phyloP scores from a whole-genome alignment of 2,797 vertebrate species.

The Pseudochromis fuscus region DNA sequence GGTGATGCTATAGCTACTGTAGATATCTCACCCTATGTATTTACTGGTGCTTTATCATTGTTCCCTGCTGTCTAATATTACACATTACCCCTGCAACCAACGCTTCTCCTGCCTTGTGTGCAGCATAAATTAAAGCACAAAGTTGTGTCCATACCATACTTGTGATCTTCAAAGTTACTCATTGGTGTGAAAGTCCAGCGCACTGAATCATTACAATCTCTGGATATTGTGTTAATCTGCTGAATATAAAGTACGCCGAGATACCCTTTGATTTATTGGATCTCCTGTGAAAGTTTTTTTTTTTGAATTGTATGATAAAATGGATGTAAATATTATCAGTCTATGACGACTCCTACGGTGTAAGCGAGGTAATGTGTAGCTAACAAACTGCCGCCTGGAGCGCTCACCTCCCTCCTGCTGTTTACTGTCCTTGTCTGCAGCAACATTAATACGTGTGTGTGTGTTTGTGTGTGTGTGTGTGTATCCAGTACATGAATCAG shows the following conservation, averaged over 20 bases:
- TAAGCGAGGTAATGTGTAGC: constrained; percentile 62
- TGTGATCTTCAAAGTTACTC: constrained; percentile 29
- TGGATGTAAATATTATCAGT: constrained; percentile 63
- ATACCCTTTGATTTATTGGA: constrained; percentile 36
- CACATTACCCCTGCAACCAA: constrained; percentile 53
- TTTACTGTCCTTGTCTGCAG: constrained; percentile 69
- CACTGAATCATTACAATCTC: constrained; percentile 7
- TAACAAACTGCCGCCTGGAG: constrained; percentile 71
- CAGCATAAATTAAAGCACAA: constrained; percentile 49
- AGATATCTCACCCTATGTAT: constrained; percentile 44
- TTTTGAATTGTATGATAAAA: constrained; percentile 45
- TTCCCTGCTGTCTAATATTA: constrained; percentile 53
- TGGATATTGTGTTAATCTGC: constrained; percentile 34
- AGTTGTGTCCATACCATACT: constrained; percentile 24
- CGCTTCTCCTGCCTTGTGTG: constrained; percentile 28
- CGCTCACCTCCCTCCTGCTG: constrained; percentile 70
- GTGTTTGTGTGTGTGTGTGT: constrained; percentile 26
- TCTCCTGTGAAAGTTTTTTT: constrained; percentile 42
- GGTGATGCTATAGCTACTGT: constrained; percentile 32
- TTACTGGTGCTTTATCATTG: constrained; percentile 62
- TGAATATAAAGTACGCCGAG: not conserved
- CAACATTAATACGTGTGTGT: constrained; percentile 30
- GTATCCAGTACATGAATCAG: constrained; percentile 56
- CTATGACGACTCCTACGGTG: constrained; percentile 52
- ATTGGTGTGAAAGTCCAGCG: constrained; percentile 12